Evolutionary conservation across 2,797 vertebrate genomes (phyloP), one percentile per base, ranked within the genome.

Genomic region (Rachycentron canadum): DNA sequence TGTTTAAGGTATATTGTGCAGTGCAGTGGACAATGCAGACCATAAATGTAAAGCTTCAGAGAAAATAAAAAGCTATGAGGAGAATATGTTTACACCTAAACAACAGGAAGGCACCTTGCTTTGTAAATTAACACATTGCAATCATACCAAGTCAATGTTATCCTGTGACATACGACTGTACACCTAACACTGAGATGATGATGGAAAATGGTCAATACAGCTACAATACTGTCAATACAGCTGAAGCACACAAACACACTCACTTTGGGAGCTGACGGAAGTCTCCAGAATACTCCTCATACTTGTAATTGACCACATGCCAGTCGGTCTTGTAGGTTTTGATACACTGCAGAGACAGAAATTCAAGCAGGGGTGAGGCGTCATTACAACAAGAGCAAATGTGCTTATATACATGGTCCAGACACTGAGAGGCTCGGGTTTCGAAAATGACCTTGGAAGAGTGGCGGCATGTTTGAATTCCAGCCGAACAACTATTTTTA

Each of bases 301-400:
- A 97, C 90, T 97, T 98, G 91, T 99, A 99, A 76, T 95, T 97
- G 91, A 99, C 97, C 83, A 99, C 94, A 55, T 98, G 97, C 98
- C 97, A 99, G 91, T 99, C 97, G 3, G 97, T 98, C 89, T 96
- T 98, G 90, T 99, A 99, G n/a, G 98, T 98, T 92, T 97, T 98
- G 92, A 99, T 98, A 82, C 96, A 99, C 98, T 99, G 88, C 79
- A 79, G 84, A 71, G 76, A 85, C 36, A 88, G 43, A 82, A 53
- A 62, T 43, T 0, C 28, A 66, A 57, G 32, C 38, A 21, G 30
- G 12, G 43, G 28, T 56, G 47, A 73, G 32, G 10, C 40, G 75
- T 65, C 30, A 32, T 53, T 69, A 67, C 56, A 83, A 58, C 45
- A 45, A 59, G 57, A 80, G 67, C 10, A 56, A 64, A 85, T 17